A percentile compares a stretch with the other conserved stretches of the same genome.
Evolutionary conservation across 2,113 vertebrate species (phyloP).

Genomic region (Percopsis transmontana): DNA sequence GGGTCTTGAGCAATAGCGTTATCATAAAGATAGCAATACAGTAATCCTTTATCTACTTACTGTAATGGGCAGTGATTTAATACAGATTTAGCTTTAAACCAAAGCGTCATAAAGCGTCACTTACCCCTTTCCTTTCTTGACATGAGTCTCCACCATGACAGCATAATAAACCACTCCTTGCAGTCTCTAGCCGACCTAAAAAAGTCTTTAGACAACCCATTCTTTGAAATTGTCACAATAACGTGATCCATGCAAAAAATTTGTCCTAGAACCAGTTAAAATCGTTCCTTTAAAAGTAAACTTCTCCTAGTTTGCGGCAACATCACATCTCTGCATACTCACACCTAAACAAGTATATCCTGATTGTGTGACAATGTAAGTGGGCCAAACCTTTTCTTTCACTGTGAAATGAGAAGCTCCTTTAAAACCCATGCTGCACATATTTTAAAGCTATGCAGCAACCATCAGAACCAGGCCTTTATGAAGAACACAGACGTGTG

Average conservation of each 20-base stretch:
- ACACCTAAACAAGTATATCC: neutral
- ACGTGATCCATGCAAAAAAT: too few species aligned
- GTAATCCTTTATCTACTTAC: too few species aligned
- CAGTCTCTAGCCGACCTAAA: constrained; percentile 13
- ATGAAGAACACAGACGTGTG: too few species aligned
- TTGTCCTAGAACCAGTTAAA: neutral
- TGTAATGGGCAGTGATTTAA: too few species aligned
- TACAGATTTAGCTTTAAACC: too few species aligned
- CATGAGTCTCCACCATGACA: neutral
- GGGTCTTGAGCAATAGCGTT: too few species aligned
- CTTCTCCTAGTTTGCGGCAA: neutral
- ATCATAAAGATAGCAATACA: too few species aligned
- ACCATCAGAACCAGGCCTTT: too few species aligned
- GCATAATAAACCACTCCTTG: constrained; percentile 24
- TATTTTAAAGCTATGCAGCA: too few species aligned
- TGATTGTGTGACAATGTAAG: neutral
- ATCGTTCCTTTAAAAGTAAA: neutral
- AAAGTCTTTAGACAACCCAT: constrained; percentile 41
- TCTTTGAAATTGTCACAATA: neutral
- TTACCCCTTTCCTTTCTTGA: constrained; percentile 36
- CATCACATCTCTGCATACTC: neutral
- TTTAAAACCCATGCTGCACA: too few species aligned
- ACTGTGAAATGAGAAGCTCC: too few species aligned
- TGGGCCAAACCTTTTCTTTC: too few species aligned
- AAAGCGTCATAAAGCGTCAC: constrained; percentile 8